Conservation (phyloP, 2,797 vertebrate genomes). For the Chiloscyllium punctatum region DNA sequence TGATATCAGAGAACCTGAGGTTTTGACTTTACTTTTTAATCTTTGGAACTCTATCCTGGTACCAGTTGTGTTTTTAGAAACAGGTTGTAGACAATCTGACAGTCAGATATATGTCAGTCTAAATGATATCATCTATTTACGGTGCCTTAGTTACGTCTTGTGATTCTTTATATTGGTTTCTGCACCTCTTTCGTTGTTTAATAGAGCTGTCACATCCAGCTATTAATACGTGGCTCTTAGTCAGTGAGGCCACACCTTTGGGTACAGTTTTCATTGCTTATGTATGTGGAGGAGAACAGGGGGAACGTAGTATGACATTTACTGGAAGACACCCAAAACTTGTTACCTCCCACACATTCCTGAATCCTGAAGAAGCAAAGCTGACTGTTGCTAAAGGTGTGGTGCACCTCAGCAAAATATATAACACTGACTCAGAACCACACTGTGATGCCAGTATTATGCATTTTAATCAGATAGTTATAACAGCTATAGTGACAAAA, state of each 20-base stretch:
- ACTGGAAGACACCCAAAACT: neutral
- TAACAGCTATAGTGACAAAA: neutral
- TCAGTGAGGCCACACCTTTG: neutral
- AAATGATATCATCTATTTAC: neutral
- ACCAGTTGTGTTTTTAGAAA: neutral
- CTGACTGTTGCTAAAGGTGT: conserved; percentile 8
- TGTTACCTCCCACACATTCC: neutral
- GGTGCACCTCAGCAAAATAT: neutral
- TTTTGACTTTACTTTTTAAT: neutral
- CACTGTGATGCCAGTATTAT: neutral
- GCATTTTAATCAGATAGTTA: neutral
- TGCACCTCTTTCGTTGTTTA: neutral
- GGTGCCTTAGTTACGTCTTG: neutral
- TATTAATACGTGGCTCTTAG: neutral
- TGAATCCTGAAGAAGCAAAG: neutral
- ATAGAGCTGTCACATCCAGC: neutral
- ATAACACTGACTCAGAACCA: neutral
- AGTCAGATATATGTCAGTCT: neutral
- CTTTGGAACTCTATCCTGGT: neutral
- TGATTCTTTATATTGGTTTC: neutral
- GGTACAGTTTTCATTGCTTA: neutral
- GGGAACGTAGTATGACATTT: neutral
- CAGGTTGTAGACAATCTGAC: neutral
- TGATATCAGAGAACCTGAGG: neutral
- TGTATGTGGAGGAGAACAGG: neutral